Evolutionary conservation across 2,113 vertebrate species (phyloP), one percentile per base, ranked within the genome.

Genomic region (Apus apus): DNA sequence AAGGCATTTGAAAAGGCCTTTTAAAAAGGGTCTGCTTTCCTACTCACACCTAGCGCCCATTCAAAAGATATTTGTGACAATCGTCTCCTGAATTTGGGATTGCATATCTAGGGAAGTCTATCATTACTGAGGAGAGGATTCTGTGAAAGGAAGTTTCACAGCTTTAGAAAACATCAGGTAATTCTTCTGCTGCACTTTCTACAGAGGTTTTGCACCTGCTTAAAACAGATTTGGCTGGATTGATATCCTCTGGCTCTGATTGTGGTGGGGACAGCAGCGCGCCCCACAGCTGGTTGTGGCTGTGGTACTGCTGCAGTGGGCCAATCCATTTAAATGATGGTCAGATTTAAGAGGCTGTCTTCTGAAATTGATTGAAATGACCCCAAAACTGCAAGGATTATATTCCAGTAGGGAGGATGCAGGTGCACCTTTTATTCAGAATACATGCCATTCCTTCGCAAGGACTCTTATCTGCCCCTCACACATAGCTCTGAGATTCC

Each of bases 401-500:
- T 72, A 71, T 62, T 85, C 89, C 88, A 89, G 46, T 1, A 81
- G 94, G 83, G 67, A 94, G 56, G 74, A 83, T 95, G 67, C 84
- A 92, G 92, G 83, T 71, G 57, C 64, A 89, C 86, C 86, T n/a
- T 85, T 93, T 85, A 79, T 75, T 68, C 76, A 86, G 74, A 93
- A 83, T 60, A 94, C 93, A 95, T 62, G 58, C 54, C 43, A 75
- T 95, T 89, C 87, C 87, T 87, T 95, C 70, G 89, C 77, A 80
- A 95, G 75, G 17, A 71, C 50, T 68, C 89, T 97, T 97, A 97
- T 96, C 97, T 97, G 13, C 78, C 54, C 75, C 92, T 93, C 89
- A 93, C 94, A 97, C 64, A 87, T n/a, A 94, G 56, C 67, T 81
- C 46, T 75, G 75, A 76, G 85, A 89, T 89, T 73, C 60, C 71